Evolutionary conservation across 2,888 invertebrate genomes (phyloP), one percentile per base, ranked within the genome.

Genomic region (Limnephilus rhombicus): DNA sequence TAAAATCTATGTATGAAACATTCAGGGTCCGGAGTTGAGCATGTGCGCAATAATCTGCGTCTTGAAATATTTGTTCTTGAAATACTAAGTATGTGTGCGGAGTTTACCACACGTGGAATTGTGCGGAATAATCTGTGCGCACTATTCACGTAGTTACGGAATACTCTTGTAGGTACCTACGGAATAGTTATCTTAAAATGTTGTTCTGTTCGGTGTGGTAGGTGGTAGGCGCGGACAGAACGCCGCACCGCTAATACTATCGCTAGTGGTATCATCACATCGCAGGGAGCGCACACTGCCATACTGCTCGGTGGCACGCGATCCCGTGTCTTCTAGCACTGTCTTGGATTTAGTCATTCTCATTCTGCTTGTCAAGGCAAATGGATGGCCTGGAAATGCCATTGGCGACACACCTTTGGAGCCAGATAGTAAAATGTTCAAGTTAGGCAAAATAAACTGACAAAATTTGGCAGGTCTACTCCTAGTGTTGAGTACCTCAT

Each of bases 331-430:
- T 31, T 24, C 31, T 37, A 34, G 83, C 15, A 68, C 24, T 68
- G 68, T 68, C 68, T 68, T 68, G 68, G 41, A 83, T 83, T 34
- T 34, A 83, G 83, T 37, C 83, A 34, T 83, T 83, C 37, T 41
- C 83, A 34, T 83, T 83, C 83, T 41, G 83, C 83, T 37, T 83
- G 83, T 83, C 83, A 83, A 83, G 83, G 3, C 24, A 37, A 24
- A 83, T 83, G 7, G 83, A 83, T 83, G 13, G 18, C 24, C 37
- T 83, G 83, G 18, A 24, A 68, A 68, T 68, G 68, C 24, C 68
- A 68, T 68, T 68, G 68, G 68, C n/a, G 24, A 68, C 24, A 68
- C 9, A 68, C 24, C 68, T 68, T 68, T 68, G 68, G 68, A 68
- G 9, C 68, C 5, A 24, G 24, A 68, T n/a, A 5, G 24, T 68